Base-by-base conservation (phyloP, 2,113 vertebrate species). In the Eidolon helvum region DNA sequence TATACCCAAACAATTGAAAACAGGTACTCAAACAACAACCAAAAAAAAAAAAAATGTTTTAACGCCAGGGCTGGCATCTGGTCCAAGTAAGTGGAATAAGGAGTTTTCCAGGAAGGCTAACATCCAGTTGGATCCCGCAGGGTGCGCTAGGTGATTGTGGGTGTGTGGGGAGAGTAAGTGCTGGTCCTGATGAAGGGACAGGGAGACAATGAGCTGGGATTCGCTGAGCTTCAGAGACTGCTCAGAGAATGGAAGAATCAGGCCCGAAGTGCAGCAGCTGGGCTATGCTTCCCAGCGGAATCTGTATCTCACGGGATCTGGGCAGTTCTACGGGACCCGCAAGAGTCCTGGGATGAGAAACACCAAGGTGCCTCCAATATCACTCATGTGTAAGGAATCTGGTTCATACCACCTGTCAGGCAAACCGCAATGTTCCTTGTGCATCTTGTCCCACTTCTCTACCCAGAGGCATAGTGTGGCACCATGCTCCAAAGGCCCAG, bases 241-340 rank as follows among this genome's bases (percentile, higher is more conserved):
- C 33, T 10, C 38, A 35, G 61, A 28, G 8, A 16, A 69, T 2
- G 21, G 43, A 14, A 21, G 30, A 69, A 59, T 45, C 30, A n/a
- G 14, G 48, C 14, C 75, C 5, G 19, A 50, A 55, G 14, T 0
- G 0, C 40, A 2, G 28, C 10, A 5, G 48, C 10, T 16, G 6
- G 30, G 33, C 53, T 22, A 14, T 1, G 2, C 40, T 19, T 10
- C 4, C 22, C 16, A 19, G 21, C 45, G 30, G 15, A 45, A 48
- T 3, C 19, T 53, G 5, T 1, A 8, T 7, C 9, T 87, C 7
- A 0, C 0, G 12, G 53, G 38, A 48, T 75, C 16, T 35, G 1
- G 0, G 5, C 22, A 28, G 21, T 28, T 18, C 18, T 8, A 2
- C 2, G 0, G 2, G 28, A n/a, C 0, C 2, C 1, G 24, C 7